A percentile compares a stretch with the other conserved stretches of the same genome.
Evolutionary conservation across 2,888 invertebrate genomes (phyloP).

Genomic region (Dicycla oo): DNA sequence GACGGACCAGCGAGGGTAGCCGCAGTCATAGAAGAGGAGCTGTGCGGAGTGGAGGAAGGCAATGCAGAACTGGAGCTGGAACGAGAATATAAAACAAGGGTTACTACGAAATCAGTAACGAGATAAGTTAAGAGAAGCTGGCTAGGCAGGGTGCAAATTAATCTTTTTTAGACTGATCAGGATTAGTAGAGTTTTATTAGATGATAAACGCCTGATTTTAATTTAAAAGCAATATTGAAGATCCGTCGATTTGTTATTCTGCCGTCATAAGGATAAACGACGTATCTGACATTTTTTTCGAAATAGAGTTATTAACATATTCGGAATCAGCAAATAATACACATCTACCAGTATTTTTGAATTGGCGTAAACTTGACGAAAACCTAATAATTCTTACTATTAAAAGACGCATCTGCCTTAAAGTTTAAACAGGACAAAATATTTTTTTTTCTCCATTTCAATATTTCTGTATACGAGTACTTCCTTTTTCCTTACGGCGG

Average conservation of each 20-base stretch:
- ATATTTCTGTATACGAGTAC: too few species aligned
- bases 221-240: not conserved
- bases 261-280: too few species aligned
- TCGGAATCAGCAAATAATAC: too few species aligned
- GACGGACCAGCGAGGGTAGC: conserved; percentile 96
- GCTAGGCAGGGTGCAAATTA: not conserved
- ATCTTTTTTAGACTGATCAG: not conserved
- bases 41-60: conserved; percentile 96
- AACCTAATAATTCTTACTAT: too few species aligned
- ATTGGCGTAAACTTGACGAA: too few species aligned
- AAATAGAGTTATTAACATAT: too few species aligned
- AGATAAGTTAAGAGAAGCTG: not conserved
- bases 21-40: conserved; percentile 96
- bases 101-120: not conserved
- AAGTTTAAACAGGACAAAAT: too few species aligned
- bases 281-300: too few species aligned
- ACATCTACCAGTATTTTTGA: too few species aligned
- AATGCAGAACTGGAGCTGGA: conserved; percentile 97
- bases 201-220: not conserved
- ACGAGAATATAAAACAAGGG: conserved; percentile 63
- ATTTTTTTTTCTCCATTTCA: too few species aligned
- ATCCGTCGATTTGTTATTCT: not conserved
- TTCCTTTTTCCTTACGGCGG: too few species aligned
- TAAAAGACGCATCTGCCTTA: too few species aligned
- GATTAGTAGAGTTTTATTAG: not conserved